Base-by-base conservation (phyloP, 2,797 vertebrate species). In the Spatula clypeata region DNA sequence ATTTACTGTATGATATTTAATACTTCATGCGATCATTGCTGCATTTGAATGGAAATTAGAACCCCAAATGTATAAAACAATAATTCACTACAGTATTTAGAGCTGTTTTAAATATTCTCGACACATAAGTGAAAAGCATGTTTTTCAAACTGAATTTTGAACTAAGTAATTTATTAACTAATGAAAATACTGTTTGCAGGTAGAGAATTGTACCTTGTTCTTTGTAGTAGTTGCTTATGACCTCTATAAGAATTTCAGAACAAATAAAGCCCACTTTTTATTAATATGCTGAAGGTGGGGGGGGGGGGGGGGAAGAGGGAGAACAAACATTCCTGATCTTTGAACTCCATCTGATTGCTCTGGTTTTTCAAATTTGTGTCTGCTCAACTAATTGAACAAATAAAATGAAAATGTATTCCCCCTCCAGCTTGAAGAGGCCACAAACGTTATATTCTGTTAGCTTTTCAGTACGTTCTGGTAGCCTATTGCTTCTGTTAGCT, bases 341-440 rank as follows among this genome's bases (percentile, higher is more conserved):
- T 65, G 57, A 57, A 7, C 72, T 91, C 72, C 72, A 83, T 32
- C 60, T 90, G 57, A 31, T 57, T 94, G 85, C 72, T 74, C 53
- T 90, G 61, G 29, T 69, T 96, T 83, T 65, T 80, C 66, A 62
- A 69, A 83, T 88, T 69, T 65, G 61, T n/a, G 47, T 94, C 32
- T 90, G 61, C 57, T 91, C 75, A 88, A 75, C 17, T 74, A 38
- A 44, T 49, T 80, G 54, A 90, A 83, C 72, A 83, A 83, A 83
- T 90, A 77, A 94, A 80, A 72, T 65, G 23, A 73, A 79, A 75
- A 77, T 88, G 2, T 62, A 84, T 93, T 82, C 67, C 24, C 47
- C 70, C 31, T 66, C 24, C 67, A 85, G 31, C 89, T 73, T 92
- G 71, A 91, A 91, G 75, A 73, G 53, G 36, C 55, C 89, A 55